Percentiles rank a stretch among this genome's conserved stretches.
Conservation (phyloP, 2,113 vertebrate species). For the Vicugna pacos region DNA sequence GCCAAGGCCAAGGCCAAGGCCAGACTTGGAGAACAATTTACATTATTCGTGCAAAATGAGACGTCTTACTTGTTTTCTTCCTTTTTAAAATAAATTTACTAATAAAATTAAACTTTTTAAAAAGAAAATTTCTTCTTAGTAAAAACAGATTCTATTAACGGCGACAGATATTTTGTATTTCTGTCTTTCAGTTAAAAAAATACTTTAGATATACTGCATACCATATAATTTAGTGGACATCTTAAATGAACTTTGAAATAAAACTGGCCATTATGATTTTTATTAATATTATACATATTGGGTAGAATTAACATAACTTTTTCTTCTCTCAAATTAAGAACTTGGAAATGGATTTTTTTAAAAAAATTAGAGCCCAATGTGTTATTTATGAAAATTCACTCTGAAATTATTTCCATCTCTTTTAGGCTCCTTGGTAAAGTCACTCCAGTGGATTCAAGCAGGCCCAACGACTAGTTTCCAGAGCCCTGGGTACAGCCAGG, state of each 20-base stretch:
- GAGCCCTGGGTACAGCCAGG: neutral
- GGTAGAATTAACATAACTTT: conserved; percentile 8
- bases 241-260: conserved; percentile 35
- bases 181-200: neutral
- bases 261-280: conserved; percentile 22
- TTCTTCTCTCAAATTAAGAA: neutral
- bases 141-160: neutral
- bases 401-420: neutral
- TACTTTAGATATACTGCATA: neutral
- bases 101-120: conserved; percentile 46
- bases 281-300: conserved; percentile 2
- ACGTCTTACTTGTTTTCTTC: neutral
- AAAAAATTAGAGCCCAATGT: neutral
- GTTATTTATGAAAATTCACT: conserved; percentile 26
- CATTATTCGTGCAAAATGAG: conserved; percentile 50
- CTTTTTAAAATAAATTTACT: conserved; percentile 56
- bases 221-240: neutral
- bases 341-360: neutral
- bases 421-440: neutral
- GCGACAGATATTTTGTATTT: neutral
- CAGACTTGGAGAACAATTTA: conserved; percentile 21
- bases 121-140: conserved; percentile 3
- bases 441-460: neutral
- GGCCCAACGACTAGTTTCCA: neutral
- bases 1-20: neutral